phyloP scores from a whole-genome alignment of 2,888 invertebrate genomes.

The Elegia similella region DNA sequence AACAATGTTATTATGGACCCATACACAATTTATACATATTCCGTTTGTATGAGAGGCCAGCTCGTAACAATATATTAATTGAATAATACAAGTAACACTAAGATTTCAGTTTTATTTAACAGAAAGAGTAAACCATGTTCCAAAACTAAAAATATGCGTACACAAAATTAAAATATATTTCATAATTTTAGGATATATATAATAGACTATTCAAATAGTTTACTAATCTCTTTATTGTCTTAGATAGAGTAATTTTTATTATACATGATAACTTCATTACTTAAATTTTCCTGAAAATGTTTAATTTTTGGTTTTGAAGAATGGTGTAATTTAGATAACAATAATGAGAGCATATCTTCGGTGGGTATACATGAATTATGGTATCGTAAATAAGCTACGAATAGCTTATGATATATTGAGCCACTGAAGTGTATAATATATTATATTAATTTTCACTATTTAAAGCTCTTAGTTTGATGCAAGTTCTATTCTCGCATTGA shows the following conservation, averaged over 20 bases:
- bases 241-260: conserved; percentile 24
- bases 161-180: conserved; percentile 3
- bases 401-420: conserved; percentile 78
- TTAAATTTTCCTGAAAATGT: conserved; percentile 25
- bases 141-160: conserved; percentile 53
- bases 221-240: conserved; percentile 29
- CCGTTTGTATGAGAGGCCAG: conserved; percentile 50
- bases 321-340: conserved; percentile 52
- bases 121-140: conserved; percentile 50
- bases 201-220: conserved; percentile 17
- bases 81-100: conserved; percentile 35
- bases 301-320: conserved; percentile 62
- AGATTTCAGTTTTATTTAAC: conserved; percentile 22
- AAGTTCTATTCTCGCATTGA: conserved; percentile 67
- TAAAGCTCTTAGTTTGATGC: conserved; percentile 80
- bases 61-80: conserved; percentile 39
- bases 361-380: conserved; percentile 65
- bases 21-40: conserved; percentile 37
- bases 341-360: conserved; percentile 47
- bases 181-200: conserved; percentile 3
- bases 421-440: conserved; percentile 76
- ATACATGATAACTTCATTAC: conserved; percentile 9
- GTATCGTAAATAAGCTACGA: conserved; percentile 69
- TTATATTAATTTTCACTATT: conserved; percentile 77
- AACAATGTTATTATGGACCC: conserved; percentile 35